Conservation (phyloP, 30 jellyfish, hydroid and myxozoan genomes). For the Aurelia sp. region DNA sequence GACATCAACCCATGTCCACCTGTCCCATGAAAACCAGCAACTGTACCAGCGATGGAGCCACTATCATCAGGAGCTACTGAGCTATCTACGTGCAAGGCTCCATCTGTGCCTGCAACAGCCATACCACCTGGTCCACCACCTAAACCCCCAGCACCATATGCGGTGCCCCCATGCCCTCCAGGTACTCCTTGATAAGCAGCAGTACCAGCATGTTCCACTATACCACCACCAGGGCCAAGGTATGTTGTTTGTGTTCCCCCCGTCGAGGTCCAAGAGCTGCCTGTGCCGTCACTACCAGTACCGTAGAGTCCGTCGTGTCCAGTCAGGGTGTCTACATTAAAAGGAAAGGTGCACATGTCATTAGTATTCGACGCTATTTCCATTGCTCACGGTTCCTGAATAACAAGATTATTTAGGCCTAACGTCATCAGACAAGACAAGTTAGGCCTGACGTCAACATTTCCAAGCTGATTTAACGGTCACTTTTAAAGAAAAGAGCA, state of each 20-base stretch:
- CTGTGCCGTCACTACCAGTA: conserved; percentile 48
- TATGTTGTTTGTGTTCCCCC: conserved; percentile 26
- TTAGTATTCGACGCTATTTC: no score
- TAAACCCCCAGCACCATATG: not conserved
- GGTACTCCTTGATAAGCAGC: conserved; percentile 51
- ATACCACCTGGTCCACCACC: not conserved
- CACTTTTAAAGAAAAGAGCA: no score
- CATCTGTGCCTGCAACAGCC: conserved; percentile 20
- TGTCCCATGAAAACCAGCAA: conserved; percentile 17
- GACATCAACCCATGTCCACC: conserved; percentile 37
- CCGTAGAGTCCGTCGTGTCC: conserved; percentile 65
- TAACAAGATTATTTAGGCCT: no score
- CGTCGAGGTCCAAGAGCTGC: conserved; percentile 4
- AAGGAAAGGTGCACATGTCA: no score
- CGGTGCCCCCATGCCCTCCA: not conserved
- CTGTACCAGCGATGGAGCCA: conserved; percentile 23
- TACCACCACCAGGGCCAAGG: conserved; percentile 63
- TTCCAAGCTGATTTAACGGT: no score
- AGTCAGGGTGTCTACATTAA: conserved; percentile 29
- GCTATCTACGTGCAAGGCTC: conserved; percentile 38
- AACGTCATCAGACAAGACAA: no score
- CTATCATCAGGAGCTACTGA: conserved; percentile 23
- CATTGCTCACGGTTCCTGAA: no score
- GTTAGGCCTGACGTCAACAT: no score
- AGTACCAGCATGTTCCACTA: conserved; percentile 33